Evolutionary conservation across 2,797 vertebrate genomes (phyloP).

Genomic region (Eospalax fontanierii): DNA sequence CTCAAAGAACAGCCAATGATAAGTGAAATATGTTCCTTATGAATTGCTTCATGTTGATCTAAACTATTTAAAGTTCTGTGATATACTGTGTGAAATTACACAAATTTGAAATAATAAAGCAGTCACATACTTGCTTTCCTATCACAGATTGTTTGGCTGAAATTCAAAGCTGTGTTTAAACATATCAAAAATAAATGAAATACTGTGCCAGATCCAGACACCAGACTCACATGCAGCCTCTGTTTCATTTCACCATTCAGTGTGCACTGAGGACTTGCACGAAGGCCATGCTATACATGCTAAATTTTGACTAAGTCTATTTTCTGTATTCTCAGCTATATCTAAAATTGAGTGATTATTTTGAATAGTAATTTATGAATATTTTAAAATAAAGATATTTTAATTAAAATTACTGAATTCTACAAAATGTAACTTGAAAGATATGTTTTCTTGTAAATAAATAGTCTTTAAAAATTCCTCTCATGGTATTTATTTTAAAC

Average conservation of each 20-base stretch:
- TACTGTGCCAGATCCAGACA: slow-evolving; percentile 62
- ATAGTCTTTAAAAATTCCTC: background rate
- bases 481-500: slow-evolving; percentile 21
- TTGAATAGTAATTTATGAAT: slow-evolving; percentile 54
- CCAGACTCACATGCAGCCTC: slow-evolving; percentile 54
- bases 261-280: background rate
- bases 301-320: slow-evolving; percentile 22
- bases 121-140: slow-evolving; percentile 72
- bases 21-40: slow-evolving; percentile 68
- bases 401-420: slow-evolving; percentile 5
- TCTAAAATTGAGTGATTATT: slow-evolving; percentile 14
- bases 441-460: background rate
- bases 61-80: slow-evolving; percentile 71
- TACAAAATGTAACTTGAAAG: background rate
- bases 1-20: slow-evolving; percentile 48
- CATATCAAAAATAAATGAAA: slow-evolving; percentile 73
- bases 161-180: slow-evolving; percentile 83
- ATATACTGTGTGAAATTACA: slow-evolving; percentile 72
- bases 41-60: slow-evolving; percentile 70
- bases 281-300: background rate
- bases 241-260: slow-evolving; percentile 66
- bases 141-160: slow-evolving; percentile 76
- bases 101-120: slow-evolving; percentile 81
- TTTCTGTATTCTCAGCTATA: slow-evolving; percentile 1
- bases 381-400: slow-evolving; percentile 51